Conservation (phyloP, 2,888 invertebrate species). For the Allacma fusca region DNA sequence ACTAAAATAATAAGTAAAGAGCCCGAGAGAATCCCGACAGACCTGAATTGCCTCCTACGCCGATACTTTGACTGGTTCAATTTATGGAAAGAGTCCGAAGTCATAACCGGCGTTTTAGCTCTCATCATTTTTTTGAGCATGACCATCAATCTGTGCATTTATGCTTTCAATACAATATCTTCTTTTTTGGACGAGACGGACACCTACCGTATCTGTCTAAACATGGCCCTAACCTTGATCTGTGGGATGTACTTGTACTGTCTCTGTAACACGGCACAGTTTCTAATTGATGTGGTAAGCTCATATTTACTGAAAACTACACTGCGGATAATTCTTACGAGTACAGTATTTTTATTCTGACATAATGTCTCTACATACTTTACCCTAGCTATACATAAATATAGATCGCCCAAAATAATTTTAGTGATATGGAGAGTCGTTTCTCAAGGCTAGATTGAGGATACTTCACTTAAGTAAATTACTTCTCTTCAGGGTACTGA, state of each 20-base stretch:
- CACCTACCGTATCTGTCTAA: background rate
- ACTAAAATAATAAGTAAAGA: background rate
- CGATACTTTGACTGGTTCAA: conserved; percentile 40
- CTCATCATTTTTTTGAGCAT: conserved; percentile 21
- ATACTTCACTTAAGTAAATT: no score
- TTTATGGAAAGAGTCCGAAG: conserved; percentile 25
- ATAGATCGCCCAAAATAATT: no score
- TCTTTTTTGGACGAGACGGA: background rate
- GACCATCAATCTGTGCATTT: conserved; percentile 36
- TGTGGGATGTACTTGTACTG: conserved; percentile 13
- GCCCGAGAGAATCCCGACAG: background rate
- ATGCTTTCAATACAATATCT: conserved; percentile 27
- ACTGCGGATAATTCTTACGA: no score
- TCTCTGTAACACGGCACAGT: conserved; percentile 36
- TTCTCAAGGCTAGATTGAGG: no score
- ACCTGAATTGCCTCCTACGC: background rate
- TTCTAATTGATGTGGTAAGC: conserved; percentile 31
- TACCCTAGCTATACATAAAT: no score
- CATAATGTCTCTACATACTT: no score
- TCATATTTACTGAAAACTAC: no score
- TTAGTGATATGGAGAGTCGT: no score
- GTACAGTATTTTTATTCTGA: no score
- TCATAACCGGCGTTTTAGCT: conserved; percentile 21
- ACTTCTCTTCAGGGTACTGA: no score
- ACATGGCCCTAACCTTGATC: background rate